Conservation (phyloP, 2,113 vertebrate genomes). For the Lathamus discolor region DNA sequence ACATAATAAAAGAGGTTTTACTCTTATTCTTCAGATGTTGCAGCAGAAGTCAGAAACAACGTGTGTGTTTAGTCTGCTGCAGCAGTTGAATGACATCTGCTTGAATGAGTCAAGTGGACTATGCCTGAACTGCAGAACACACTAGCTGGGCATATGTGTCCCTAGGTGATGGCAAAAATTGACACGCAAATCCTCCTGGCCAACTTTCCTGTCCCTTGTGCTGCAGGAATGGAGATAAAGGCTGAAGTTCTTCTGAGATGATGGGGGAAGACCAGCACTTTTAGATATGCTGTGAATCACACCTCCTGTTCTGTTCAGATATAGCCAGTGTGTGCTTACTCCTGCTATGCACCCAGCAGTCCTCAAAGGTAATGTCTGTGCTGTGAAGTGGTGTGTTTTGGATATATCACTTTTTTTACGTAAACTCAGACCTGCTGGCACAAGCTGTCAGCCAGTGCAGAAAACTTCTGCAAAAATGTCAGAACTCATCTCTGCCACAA, state of each 20-base stretch:
- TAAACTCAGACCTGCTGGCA: not conserved
- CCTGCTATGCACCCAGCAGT: not conserved
- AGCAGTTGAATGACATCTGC: not conserved
- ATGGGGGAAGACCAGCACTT: not conserved
- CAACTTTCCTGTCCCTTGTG: not conserved
- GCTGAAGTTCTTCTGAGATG: not conserved
- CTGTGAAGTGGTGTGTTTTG: not conserved
- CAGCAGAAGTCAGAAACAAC: not conserved
- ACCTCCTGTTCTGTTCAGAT: not conserved
- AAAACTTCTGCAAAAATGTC: not conserved
- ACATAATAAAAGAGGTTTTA: not conserved
- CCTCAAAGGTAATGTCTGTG: not conserved
- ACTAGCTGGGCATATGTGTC: not conserved
- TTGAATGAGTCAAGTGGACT: not conserved
- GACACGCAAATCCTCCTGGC: rapidly evolving
- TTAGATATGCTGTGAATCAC: not conserved
- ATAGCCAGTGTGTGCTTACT: not conserved
- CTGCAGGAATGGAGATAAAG: not conserved
- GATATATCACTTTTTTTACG: not conserved
- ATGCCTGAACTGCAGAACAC: not conserved
- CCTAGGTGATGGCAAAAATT: not conserved
- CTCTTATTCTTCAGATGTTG: not conserved
- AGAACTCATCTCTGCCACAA: not conserved
- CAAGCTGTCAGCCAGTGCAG: not conserved
- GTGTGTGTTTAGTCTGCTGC: not conserved